Conservation (phyloP, 2,113 vertebrate genomes). For the Regulus satrapa region DNA sequence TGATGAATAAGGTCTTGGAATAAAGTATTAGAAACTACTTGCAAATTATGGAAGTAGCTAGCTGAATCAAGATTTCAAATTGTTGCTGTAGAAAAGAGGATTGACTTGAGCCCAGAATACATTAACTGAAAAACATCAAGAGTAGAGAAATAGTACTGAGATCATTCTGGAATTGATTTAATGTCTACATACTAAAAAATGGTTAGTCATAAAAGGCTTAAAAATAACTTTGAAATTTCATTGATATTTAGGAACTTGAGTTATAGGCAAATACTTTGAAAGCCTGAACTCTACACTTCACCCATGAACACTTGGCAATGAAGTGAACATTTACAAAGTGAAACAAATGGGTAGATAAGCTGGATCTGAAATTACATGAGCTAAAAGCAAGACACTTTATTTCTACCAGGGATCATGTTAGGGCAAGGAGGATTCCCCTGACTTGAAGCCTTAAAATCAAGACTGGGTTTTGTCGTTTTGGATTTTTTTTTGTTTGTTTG, state of each 20-base stretch:
- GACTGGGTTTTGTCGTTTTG: fast-evolving
- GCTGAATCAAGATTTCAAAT: neutral
- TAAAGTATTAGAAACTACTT: neutral
- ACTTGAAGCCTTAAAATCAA: neutral
- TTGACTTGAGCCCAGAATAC: neutral
- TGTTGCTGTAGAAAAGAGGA: neutral
- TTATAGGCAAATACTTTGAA: neutral
- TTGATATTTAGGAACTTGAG: neutral
- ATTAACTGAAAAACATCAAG: conserved; percentile 4
- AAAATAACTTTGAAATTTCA: neutral
- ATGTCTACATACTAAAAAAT: neutral
- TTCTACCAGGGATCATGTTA: neutral
- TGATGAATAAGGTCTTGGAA: neutral
- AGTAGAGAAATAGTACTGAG: neutral
- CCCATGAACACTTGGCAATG: neutral
- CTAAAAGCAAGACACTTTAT: neutral
- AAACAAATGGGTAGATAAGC: neutral
- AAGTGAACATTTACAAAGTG: neutral
- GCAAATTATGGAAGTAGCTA: neutral
- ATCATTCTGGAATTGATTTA: conserved; percentile 9
- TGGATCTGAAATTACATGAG: neutral
- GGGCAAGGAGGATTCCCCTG: neutral
- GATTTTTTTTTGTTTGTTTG: too few relatives aligned
- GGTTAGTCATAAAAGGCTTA: neutral
- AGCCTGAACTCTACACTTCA: neutral